Evolutionary conservation across 2,797 vertebrate genomes (phyloP).

Genomic region (Myotis myotis): DNA sequence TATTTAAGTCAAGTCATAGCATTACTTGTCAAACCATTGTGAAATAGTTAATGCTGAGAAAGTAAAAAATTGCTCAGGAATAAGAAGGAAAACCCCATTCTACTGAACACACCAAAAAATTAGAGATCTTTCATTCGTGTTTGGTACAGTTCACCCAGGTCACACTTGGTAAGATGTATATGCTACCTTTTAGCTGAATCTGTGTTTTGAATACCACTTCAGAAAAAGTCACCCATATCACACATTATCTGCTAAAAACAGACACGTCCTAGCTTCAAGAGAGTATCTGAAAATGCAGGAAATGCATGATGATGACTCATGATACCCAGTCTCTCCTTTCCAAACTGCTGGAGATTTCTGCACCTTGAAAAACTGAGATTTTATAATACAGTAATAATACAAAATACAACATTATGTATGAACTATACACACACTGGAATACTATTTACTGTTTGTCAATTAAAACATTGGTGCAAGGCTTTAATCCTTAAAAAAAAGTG

Average conservation of each 20-base stretch:
- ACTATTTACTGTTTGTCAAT: constrained; percentile 15
- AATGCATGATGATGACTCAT: constrained; percentile 1
- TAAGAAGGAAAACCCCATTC: constrained; percentile 10
- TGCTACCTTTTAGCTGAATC: neutral
- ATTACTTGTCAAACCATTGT: neutral
- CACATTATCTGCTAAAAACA: neutral
- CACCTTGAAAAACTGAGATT: constrained; percentile 25
- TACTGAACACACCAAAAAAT: constrained; percentile 7
- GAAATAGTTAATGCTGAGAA: constrained; percentile 27
- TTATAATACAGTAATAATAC: neutral
- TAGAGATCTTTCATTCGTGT: neutral
- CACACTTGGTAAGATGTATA: neutral
- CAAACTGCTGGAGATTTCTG: constrained; percentile 16
- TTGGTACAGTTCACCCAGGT: neutral
- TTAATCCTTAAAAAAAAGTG: constrained; percentile 46
- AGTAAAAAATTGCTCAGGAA: constrained; percentile 26
- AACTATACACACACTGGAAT: neutral
- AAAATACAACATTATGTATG: constrained; percentile 29
- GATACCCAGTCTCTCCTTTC: neutral
- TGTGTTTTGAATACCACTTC: neutral
- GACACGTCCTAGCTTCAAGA: neutral
- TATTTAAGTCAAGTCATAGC: constrained; percentile 27
- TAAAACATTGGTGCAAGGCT: neutral
- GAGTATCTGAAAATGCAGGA: constrained; percentile 24
- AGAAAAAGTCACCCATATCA: constrained; percentile 1